phyloP scores from a whole-genome alignment of 2,113 vertebrate genomes.

The Spilogale gracilis region DNA sequence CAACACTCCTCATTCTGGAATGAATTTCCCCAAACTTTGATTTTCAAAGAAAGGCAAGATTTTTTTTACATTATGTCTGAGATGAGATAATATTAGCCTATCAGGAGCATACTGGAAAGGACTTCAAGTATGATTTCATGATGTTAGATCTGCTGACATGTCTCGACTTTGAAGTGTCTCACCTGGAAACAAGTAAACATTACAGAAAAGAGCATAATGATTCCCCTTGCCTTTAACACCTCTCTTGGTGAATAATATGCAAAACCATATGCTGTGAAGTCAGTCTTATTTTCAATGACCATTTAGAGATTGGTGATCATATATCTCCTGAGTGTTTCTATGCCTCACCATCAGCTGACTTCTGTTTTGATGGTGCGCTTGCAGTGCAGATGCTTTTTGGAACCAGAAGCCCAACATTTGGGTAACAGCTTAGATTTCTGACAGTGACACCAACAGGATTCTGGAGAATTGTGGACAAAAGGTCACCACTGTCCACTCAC shows the following conservation, averaged over 20 bases:
- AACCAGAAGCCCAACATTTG: background rate
- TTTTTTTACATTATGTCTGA: background rate
- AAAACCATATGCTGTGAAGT: background rate
- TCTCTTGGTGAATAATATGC: no score
- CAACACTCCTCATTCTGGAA: background rate
- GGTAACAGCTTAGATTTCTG: background rate
- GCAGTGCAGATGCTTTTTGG: background rate
- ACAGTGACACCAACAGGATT: background rate
- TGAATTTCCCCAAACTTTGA: background rate
- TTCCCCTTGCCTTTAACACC: background rate
- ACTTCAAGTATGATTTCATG: background rate
- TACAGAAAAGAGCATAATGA: background rate
- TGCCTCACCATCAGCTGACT: background rate
- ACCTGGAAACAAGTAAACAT: background rate
- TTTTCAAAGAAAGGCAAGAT: background rate
- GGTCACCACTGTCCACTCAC: background rate
- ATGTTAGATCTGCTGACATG: background rate
- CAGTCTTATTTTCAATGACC: background rate
- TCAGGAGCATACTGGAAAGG: background rate
- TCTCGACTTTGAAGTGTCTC: background rate
- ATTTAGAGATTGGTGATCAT: background rate
- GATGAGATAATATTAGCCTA: background rate
- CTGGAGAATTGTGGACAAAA: background rate
- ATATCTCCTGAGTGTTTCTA: background rate
- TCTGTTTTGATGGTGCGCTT: background rate